Base-by-base conservation (phyloP, 2,113 vertebrate genomes). In the Sturnus vulgaris region DNA sequence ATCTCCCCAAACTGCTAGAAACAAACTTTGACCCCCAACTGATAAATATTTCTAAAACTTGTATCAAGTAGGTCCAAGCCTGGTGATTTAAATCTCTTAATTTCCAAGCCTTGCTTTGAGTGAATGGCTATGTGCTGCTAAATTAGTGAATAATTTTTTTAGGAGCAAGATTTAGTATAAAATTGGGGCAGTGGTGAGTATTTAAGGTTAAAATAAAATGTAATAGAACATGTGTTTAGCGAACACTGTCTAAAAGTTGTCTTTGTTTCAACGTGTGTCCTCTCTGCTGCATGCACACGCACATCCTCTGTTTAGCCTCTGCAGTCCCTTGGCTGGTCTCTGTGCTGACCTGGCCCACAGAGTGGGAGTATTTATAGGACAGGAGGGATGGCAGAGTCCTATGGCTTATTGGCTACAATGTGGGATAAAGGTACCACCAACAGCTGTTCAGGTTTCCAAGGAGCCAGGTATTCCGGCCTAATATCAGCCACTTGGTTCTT, bases 1-100 rank as follows among this genome's bases (percentile, higher is more conserved):
- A 77, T 91, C 70, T 82, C 79, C 90, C 65, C 69, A 64, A 76
- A 92, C 72, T 79, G 77, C 85, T 95, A 31, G 71, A 84, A 90
- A 68, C 65, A 82, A 88, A 65, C 42, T 50, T 66, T 63, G 55
- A 66, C 39, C 50, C 75, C 63, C 68, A 42, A 2, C 39, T 73
- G 59, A 91, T 33, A 31, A 77, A 83, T 44, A 72, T 15, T 69
- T 35, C 31, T 93, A 59, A 65, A 82, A 79, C 47, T 64, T 60
- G 56, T 72, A 57, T 40, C 75, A 83, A 88, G 75, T 53, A 73
- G 56, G 31, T 96, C 94, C 92, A 93, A 95, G 92, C 92, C 93
- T 94, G 95, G 96, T 95, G 95, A 92, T 92, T 87, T 78, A 60
- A 82, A 75, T 90, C 71, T 97, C 87, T 71, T 56, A 2, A n/a